Evolutionary conservation across 2,113 vertebrate genomes (phyloP).

Genomic region (Aphelocoma coerulescens): DNA sequence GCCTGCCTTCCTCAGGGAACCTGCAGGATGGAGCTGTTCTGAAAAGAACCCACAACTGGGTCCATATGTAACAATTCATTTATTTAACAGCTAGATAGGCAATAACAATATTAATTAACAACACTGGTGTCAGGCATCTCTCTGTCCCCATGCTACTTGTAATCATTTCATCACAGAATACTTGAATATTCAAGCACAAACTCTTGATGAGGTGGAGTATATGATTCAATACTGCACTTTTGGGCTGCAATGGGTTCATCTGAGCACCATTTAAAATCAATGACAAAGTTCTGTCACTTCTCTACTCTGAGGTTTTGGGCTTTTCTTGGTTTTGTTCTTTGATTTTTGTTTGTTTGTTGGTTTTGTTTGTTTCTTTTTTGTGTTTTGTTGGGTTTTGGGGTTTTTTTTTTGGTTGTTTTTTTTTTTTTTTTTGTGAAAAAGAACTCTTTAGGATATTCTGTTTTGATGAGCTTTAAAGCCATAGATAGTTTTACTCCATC

Average conservation of each 20-base stretch:
- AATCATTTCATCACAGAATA: not conserved
- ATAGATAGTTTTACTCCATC: not conserved
- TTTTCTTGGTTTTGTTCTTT: no score
- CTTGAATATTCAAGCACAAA: not conserved
- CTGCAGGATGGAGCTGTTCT: not conserved
- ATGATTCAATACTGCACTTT: not conserved
- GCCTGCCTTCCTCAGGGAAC: not conserved
- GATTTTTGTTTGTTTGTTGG: not conserved
- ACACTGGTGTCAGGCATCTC: not conserved
- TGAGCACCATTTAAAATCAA: not conserved
- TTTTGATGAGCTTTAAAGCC: not conserved
- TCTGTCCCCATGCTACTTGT: not conserved
- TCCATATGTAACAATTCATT: not conserved
- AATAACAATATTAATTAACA: not conserved
- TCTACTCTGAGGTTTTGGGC: not conserved
- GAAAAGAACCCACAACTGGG: not conserved
- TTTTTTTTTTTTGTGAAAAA: not conserved
- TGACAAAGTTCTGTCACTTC: not conserved
- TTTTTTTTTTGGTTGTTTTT: no score
- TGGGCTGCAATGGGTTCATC: not conserved
- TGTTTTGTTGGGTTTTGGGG: not conserved
- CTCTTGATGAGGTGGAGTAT: not conserved
- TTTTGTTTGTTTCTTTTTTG: not conserved
- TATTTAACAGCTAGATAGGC: not conserved
- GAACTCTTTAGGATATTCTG: not conserved